Evolutionary conservation across 2,797 vertebrate genomes (phyloP).

Genomic region (Melanotaenia maccullochi): DNA sequence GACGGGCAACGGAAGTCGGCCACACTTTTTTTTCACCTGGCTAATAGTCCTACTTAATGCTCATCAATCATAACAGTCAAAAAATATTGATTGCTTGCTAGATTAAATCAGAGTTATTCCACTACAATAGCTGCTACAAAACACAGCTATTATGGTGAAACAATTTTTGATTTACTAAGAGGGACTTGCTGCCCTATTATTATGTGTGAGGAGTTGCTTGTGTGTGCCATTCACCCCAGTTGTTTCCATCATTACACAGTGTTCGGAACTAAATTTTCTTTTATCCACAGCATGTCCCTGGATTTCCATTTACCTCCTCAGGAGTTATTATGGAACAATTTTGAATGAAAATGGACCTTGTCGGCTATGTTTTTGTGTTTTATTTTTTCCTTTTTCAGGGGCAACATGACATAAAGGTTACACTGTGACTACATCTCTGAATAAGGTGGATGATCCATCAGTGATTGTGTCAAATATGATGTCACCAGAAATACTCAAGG

Average conservation of each 20-base stretch:
- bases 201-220: background rate
- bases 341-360: slow-evolving; percentile 37
- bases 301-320: slow-evolving; percentile 46
- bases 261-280: slow-evolving; percentile 46
- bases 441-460: slow-evolving; percentile 49
- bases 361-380: slow-evolving; percentile 22
- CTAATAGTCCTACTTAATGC: slow-evolving; percentile 83
- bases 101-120: slow-evolving; percentile 85
- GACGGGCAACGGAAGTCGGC: slow-evolving; percentile 70
- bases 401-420: slow-evolving; percentile 19
- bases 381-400: background rate
- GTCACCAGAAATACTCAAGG: slow-evolving; percentile 51
- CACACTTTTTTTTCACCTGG: slow-evolving; percentile 65
- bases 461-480: slow-evolving; percentile 51
- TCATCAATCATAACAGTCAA: slow-evolving; percentile 84
- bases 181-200: slow-evolving; percentile 42
- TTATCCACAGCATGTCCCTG: slow-evolving; percentile 39
- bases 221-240: slow-evolving; percentile 18
- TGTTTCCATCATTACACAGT: slow-evolving; percentile 48
- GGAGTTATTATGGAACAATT: slow-evolving; percentile 46
- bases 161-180: slow-evolving; percentile 73
- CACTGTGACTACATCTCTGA: slow-evolving; percentile 53
- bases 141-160: slow-evolving; percentile 79
- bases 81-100: slow-evolving; percentile 82
- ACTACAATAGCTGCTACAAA: slow-evolving; percentile 78